Evolutionary conservation across 2,113 vertebrate genomes (phyloP), one percentile per base, ranked within the genome.

Genomic region (Anhinga rufa): DNA sequence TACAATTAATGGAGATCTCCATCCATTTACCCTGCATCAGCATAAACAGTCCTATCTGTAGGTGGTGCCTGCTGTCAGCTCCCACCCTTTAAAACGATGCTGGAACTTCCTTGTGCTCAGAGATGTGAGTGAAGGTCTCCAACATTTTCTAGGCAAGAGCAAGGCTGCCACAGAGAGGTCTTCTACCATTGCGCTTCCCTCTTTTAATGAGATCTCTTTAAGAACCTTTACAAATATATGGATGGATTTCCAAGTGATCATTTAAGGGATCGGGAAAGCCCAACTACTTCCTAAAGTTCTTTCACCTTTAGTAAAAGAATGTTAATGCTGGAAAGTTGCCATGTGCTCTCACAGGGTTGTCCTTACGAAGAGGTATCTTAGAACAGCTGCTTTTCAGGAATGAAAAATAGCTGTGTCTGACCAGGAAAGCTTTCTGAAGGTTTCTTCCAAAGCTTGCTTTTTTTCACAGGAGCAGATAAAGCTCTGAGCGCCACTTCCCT

Each of bases 31-130:
- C 82, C 93, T 12, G 7, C 61, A 38, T 79, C 83, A 57, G 48
- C 88, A 95, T 88, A 95, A 97, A 95, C 95, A 93, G 17, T 71
- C 60, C 83, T 95, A 40, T 96, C 90, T 88, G 77, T 82, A 75
- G 88, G 88, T 75, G 76, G 48, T 96, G 90, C 60, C 80, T 81
- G 64, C 61, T 81, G 82, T 88, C 92, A 94, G 72, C 88, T 95
- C 65, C 96, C 90, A 82, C 69, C 76, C 82, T 92, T 86, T 78
- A 70, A 86, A 92, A 83, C 0, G 1, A 69, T 70, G 68, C 52
- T 69, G 80, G 57, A 84, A 52, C 76, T 78, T 94, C 69, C 69
- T 66, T 32, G 64, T 57, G 38, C 61, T 76, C 32, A 21, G 54
- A 87, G 36, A 25, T 24, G 32, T 31, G 68, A 88, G 49, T 0